Evolutionary conservation across 2,113 vertebrate species (phyloP).

Genomic region (Beaufortia kweichowensis): DNA sequence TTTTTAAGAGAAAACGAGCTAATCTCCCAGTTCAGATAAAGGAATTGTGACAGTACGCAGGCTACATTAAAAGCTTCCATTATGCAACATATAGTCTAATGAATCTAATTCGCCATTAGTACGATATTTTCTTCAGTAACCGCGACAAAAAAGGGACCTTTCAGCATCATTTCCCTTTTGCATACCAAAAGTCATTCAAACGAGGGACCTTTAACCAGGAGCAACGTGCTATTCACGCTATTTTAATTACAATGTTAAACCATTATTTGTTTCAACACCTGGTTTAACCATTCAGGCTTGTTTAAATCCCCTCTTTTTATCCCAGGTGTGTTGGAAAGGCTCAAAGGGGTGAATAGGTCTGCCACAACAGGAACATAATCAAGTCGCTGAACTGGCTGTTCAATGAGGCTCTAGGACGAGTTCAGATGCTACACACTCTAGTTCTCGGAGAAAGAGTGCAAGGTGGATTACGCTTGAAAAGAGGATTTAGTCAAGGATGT

Average conservation of each 20-base stretch:
- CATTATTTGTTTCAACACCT: conserved; percentile 85
- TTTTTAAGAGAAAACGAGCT: conserved; percentile 54
- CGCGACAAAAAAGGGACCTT: conserved; percentile 64
- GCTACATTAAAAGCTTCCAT: conserved; percentile 66
- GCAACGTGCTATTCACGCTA: conserved; percentile 78
- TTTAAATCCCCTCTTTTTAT: conserved; percentile 85
- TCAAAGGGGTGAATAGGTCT: conserved; percentile 83
- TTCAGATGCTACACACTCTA: conserved; percentile 98
- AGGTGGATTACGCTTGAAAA: conserved; percentile 98
- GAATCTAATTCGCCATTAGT: conserved; percentile 77
- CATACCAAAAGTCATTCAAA: conserved; percentile 80
- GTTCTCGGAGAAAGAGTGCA: conserved; percentile 93
- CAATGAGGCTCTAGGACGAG: conserved; percentile 91
- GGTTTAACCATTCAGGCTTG: conserved; percentile 82
- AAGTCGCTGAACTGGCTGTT: conserved; percentile 83
- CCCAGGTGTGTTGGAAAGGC: conserved; percentile 91
- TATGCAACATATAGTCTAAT: conserved; percentile 68
- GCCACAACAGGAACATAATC: conserved; percentile 93
- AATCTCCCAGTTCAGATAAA: conserved; percentile 66
- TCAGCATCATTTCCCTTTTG: conserved; percentile 69
- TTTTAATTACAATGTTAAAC: conserved; percentile 84
- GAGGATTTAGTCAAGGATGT: conserved; percentile 98
- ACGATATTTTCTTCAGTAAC: conserved; percentile 71
- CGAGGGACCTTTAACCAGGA: conserved; percentile 74
- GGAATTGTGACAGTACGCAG: conserved; percentile 68